Evolutionary conservation across 1,140 invertebrate genomes (phyloP).

Genomic region (Megalopta genalis): DNA sequence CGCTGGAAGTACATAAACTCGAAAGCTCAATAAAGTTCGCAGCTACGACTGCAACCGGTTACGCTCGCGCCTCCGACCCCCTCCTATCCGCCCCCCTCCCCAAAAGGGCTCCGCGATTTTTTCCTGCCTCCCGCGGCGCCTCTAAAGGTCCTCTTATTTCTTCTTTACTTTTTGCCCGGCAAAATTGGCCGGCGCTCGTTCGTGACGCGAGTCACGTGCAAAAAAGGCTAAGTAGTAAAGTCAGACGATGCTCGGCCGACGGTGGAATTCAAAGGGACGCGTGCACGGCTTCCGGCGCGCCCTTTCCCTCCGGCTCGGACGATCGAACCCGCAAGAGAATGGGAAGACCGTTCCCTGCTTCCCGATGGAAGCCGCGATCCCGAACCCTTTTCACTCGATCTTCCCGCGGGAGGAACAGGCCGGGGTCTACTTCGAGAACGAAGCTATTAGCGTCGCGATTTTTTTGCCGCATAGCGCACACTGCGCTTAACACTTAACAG

Average conservation of each 20-base stretch:
- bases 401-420: too few species aligned
- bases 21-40: conserved; percentile 52
- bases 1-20: conserved; percentile 52
- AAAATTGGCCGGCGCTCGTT: conserved; percentile 33
- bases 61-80: conserved; percentile 20
- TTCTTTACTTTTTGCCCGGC: conserved; percentile 21
- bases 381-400: too few species aligned
- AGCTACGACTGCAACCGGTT: conserved; percentile 35
- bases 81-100: neutral
- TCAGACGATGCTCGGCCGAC: conserved; percentile 16
- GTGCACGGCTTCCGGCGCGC: neutral
- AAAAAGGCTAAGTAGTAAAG: conserved; percentile 56
- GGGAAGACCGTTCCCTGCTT: neutral
- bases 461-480: too few species aligned
- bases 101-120: conserved; percentile 19
- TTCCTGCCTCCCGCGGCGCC: conserved; percentile 12
- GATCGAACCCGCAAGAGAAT: neutral
- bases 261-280: conserved; percentile 13
- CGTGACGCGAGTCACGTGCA: conserved; percentile 53
- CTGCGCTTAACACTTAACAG: too few species aligned
- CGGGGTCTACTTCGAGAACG: too few species aligned
- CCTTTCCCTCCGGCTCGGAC: neutral
- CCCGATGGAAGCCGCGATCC: too few species aligned
- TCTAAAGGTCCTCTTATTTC: conserved; percentile 2
- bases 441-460: too few species aligned